Conservation (phyloP, 2,888 invertebrate species). For the Tetanocera ferruginea region DNA sequence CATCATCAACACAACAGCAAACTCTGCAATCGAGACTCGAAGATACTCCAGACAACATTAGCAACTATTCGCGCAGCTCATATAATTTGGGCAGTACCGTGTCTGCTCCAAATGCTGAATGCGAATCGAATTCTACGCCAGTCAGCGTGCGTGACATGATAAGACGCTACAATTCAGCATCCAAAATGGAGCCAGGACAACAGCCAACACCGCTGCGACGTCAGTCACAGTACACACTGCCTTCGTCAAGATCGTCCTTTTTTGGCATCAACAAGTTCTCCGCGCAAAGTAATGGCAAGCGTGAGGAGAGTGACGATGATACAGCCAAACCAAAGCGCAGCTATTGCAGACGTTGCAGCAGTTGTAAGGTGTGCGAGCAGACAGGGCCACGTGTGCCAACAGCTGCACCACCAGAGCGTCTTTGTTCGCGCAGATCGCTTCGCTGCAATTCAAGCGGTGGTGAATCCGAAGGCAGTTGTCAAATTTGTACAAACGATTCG, state of each 20-base stretch:
- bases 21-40: neutral
- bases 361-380: neutral
- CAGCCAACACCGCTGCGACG: neutral
- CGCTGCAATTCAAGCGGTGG: conserved; percentile 10
- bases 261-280: conserved; percentile 52
- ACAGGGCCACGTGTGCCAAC: neutral
- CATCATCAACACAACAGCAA: neutral
- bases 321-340: neutral
- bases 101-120: conserved; percentile 25
- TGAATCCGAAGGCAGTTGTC: conserved; percentile 21
- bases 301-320: neutral
- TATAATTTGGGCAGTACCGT: no score
- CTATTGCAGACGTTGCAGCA: conserved; percentile 22
- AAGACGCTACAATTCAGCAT: conserved; percentile 60
- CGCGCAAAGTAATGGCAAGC: conserved; percentile 26
- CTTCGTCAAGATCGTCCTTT: conserved; percentile 57
- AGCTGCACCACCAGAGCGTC: neutral
- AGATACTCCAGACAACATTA: neutral
- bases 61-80: no score
- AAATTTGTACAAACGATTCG: neutral
- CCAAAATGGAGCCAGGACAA: conserved; percentile 48
- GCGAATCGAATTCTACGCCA: conserved; percentile 48
- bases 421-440: neutral
- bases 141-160: conserved; percentile 65
- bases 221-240: conserved; percentile 53